Base-by-base conservation (phyloP, 1,140 invertebrate species). In the Eumeta japonica region DNA sequence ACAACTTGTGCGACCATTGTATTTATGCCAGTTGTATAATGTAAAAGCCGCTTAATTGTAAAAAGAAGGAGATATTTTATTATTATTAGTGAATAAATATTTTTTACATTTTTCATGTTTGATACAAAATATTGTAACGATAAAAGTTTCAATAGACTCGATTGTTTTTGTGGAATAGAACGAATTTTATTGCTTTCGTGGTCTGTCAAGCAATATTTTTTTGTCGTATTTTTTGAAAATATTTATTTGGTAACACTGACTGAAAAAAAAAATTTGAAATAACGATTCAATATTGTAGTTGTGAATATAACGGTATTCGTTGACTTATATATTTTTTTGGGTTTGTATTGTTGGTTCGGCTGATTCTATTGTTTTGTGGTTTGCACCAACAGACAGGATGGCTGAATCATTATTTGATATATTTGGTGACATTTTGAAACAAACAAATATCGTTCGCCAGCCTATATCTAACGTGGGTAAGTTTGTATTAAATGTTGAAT, bases 351-450 rank as follows among this genome's bases (percentile, higher is more conserved):
- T 34, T 16, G 12, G 14, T 37, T 10, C 17, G 11, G 10, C 2
- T 10, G 3, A 16, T 35, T 16, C 3, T 2, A 10, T 16, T 3
- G 10, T 2, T 10, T 1, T 16, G 4, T 9, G 16, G 10, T 5
- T 16, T 35, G 7, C 10, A 24, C 10, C 12, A 24, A 37, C 9
- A 28, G 30, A 29, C 24, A 42, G 35, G 10, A 75, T 75, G 71
- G 55, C 55, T 36, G 67, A 75, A 17, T 64, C 64, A 4, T 50
- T 75, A 10, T 75, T 71, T 35, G 55, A 68, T 52, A 75, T 75
- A 37, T 75, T 75, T 38, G 68, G 68, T 7, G 65, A 71, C 29
- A 14, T 64, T 2, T 54, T 51, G 10, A 56, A 50, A 29, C 59
- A 65, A 39, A 32, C 49, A 4, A 66, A 59, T 59, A 50, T 68